A percentile compares a stretch with the other conserved stretches of the same genome.
phyloP scores from a whole-genome alignment of 92 coral and sea anemone genomes.

The Galaxea fascicularis region DNA sequence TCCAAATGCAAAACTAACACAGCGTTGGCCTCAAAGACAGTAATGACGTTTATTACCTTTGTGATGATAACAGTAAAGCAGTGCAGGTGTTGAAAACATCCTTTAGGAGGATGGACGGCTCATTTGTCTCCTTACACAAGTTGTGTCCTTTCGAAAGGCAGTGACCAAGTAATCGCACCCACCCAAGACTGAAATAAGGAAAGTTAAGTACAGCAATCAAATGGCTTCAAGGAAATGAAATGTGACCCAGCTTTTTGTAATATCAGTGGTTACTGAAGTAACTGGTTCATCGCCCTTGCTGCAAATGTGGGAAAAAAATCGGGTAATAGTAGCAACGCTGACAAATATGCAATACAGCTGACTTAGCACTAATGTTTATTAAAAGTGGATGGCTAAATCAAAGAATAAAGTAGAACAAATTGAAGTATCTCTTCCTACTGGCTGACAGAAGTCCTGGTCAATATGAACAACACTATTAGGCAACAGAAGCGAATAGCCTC shows the following conservation, averaged over 20 bases:
- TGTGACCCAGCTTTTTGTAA: neutral
- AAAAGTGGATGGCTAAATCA: neutral
- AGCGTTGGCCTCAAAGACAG: neutral
- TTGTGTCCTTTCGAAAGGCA: conserved; percentile 79
- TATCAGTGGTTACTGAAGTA: neutral
- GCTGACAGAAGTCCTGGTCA: too few species aligned
- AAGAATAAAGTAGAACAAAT: too few species aligned
- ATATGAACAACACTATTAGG: neutral
- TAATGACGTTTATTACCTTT: conserved; percentile 48
- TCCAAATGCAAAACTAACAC: neutral
- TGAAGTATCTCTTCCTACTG: too few species aligned
- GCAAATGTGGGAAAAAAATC: neutral
- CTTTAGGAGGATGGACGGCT: conserved; percentile 58
- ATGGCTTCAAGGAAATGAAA: neutral
- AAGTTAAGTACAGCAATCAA: neutral
- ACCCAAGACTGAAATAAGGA: conserved; percentile 73
- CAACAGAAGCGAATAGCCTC: too few species aligned
- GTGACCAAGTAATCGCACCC: conserved; percentile 90
- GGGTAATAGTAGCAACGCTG: neutral
- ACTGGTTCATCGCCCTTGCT: neutral
- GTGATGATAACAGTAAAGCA: conserved; percentile 66
- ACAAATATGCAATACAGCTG: too few species aligned
- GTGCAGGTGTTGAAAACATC: conserved; percentile 78
- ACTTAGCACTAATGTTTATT: too few species aligned
- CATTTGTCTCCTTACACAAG: conserved; percentile 29